Evolutionary conservation across 1,140 invertebrate species (phyloP).

Genomic region (Popillia japonica): DNA sequence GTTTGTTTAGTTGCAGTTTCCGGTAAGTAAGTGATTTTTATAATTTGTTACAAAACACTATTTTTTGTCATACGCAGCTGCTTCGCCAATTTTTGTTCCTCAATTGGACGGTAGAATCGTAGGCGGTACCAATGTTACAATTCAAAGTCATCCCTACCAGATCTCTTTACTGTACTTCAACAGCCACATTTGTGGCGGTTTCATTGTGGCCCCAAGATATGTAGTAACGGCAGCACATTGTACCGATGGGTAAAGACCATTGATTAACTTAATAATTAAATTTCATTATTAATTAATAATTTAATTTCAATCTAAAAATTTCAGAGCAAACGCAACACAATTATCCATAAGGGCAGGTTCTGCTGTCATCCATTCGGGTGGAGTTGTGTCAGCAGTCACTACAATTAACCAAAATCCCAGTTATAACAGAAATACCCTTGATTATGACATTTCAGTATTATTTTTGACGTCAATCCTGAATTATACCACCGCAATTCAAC

Average conservation of each 20-base stretch:
- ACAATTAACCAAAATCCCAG: not conserved
- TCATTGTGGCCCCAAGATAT: conserved; percentile 65
- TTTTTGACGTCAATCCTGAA: not conserved
- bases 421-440: not conserved
- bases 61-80: too few relatives aligned
- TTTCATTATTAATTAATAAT: not conserved
- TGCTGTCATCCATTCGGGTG: not conserved
- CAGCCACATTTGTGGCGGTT: conserved; percentile 69
- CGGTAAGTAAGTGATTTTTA: too few relatives aligned
- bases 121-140: conserved; percentile 60
- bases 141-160: conserved; percentile 61
- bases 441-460: conserved; percentile 7
- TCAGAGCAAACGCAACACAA: not conserved
- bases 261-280: not conserved
- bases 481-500: not conserved
- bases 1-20: too few relatives aligned
- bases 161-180: conserved; percentile 41
- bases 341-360: conserved; percentile 9
- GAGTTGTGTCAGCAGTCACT: not conserved
- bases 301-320: conserved; percentile 48
- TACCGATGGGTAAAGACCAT: conserved; percentile 53
- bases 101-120: conserved; percentile 55
- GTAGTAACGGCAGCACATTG: conserved; percentile 73
- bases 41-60: too few relatives aligned
- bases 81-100: not conserved